A percentile compares a stretch with the other conserved stretches of the same genome.
phyloP scores from a whole-genome alignment of 1,140 invertebrate species.

The Bombus balteatus region DNA sequence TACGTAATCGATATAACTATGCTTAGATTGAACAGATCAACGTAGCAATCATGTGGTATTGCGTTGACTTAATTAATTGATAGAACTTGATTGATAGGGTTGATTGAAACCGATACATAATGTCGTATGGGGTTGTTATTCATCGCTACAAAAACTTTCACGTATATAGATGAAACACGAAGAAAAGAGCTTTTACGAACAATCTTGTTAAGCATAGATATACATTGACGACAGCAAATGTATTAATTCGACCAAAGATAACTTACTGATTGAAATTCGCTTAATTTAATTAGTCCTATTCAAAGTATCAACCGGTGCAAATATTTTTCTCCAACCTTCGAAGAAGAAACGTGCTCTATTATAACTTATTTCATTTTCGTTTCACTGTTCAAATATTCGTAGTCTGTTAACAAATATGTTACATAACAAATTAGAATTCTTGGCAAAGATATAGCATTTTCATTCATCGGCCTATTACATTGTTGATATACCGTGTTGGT shows the following conservation, averaged over 20 bases:
- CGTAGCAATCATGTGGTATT: slow-evolving; percentile 19
- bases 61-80: slow-evolving; percentile 42
- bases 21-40: slow-evolving; percentile 49
- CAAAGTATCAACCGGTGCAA: too few species aligned
- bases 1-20: slow-evolving; percentile 21
- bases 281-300: too few species aligned
- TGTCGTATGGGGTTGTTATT: background rate
- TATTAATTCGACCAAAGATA: too few species aligned
- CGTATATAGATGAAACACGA: too few species aligned
- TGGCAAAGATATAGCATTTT: background rate
- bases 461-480: background rate
- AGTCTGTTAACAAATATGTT: background rate
- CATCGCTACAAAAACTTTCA: background rate
- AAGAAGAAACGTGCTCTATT: too few species aligned
- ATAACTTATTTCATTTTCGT: background rate
- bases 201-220: too few species aligned
- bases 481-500: background rate
- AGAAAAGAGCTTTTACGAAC: too few species aligned
- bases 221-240: too few species aligned
- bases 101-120: slow-evolving; percentile 2
- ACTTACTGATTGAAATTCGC: too few species aligned
- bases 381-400: too few species aligned
- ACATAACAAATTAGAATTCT: background rate
- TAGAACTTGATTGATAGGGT: slow-evolving; percentile 23
- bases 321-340: too few species aligned